Base-by-base conservation (phyloP, 1,140 invertebrate genomes). In the Kradibia gibbosae region DNA sequence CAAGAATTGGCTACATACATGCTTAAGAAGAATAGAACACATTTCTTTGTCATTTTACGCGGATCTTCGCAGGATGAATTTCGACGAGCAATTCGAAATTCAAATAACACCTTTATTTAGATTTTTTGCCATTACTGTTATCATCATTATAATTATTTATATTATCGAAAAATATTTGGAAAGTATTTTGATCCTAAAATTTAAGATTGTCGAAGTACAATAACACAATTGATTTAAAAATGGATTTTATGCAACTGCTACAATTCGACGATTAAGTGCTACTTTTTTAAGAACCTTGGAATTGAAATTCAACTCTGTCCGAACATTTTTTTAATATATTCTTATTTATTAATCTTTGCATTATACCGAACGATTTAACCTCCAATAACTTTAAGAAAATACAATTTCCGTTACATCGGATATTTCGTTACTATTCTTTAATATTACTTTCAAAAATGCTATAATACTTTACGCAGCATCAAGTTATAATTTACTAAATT, bases 311-410 rank as follows among this genome's bases (percentile, higher is more conserved):
- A 73, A 82, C 55, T 62, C 75, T 73, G 62, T 78, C 60, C 42
- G 75, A 78, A 55, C 42, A 28, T 48, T 71, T 75, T 45, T 83
- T 83, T 82, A 86, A 84, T 84, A 84, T 84, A 76, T 77, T 70
- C 82, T 50, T 82, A 50, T 84, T 57, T 76, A 67, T 82, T 55
- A 73, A 55, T 81, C 36, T 74, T 80, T 82, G 70, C 78, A 53
- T 20, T 84, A 73, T 34, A 36, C n/a, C 39, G 53, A 70, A 53
- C 71, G 77, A 78, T 65, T 82, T 84, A 55, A 82, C 39, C 57
- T 82, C 45, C 55, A 72, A 78, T 48, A 75, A 77, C 74, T 78
- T 81, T 39, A 57, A n/a, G n/a, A n/a, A 74, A 72, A 79, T 28
- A 76, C 28, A 39, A 34, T 31, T 57, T 22, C 48, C 15, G 5